phyloP scores from a whole-genome alignment of 2,888 invertebrate genomes.

The Pycnomerus fuliginosus region DNA sequence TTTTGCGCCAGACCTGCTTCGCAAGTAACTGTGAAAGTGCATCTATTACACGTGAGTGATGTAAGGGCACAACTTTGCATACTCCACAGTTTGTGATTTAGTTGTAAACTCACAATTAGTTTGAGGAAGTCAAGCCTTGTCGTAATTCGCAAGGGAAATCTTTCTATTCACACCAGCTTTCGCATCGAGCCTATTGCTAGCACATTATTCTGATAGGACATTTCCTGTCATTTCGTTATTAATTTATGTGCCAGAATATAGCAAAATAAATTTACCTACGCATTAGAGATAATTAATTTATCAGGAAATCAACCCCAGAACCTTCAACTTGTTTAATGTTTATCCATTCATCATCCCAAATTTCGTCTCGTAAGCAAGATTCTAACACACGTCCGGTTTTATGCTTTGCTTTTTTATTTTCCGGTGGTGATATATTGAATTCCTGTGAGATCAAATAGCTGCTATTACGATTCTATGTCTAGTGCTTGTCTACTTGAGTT shows the following conservation, averaged over 20 bases:
- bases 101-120: conserved; percentile 45
- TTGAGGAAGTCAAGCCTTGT: conserved; percentile 41
- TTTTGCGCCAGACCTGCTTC: neutral
- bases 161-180: conserved; percentile 39
- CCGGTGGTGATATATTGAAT: conserved; percentile 17
- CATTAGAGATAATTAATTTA: conserved; percentile 5
- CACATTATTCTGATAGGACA: conserved; percentile 37
- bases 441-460: conserved; percentile 18
- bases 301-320: conserved; percentile 2
- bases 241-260: conserved; percentile 29
- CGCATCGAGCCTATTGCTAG: conserved; percentile 36
- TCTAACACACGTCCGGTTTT: neutral
- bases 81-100: conserved; percentile 37
- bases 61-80: conserved; percentile 31
- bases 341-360: no score
- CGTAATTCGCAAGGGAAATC: conserved; percentile 46
- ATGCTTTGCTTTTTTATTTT: conserved; percentile 5
- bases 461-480: conserved; percentile 18
- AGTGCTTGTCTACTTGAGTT: conserved; percentile 15
- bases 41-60: conserved; percentile 9
- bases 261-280: conserved; percentile 3
- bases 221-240: conserved; percentile 35
- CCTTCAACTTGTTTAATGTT: neutral
- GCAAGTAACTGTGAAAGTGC: conserved; percentile 10
- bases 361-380: neutral